Evolutionary conservation across 2,888 invertebrate species (phyloP), one percentile per base, ranked within the genome.

Genomic region (Laspeyria flexula): DNA sequence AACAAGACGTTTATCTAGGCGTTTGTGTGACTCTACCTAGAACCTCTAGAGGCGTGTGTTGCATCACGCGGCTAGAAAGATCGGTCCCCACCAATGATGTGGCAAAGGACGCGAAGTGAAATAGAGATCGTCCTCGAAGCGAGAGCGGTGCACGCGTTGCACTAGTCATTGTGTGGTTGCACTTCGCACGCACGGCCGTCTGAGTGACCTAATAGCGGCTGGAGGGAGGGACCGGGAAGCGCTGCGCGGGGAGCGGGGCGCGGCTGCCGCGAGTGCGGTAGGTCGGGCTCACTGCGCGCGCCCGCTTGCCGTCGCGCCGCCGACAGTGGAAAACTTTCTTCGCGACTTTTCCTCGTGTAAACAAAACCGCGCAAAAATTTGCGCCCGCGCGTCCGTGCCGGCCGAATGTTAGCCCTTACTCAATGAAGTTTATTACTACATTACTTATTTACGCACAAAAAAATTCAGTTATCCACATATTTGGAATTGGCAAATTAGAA

Each of bases 41-140:
- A 85, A 81, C 82, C 83, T 83, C 73, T 62, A 63, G 61, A 58
- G 69, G 71, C 63, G 13, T 35, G 10, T 29, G 79, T 91, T 91
- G 90, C 91, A 86, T 90, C 90, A 91, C 83, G 76, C 81, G 80
- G 88, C 86, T 90, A 90, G 90, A 90, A 90, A 90, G 89, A 90
- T 87, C 90, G 86, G 88, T 89, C 91, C 91, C 91, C 91, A 86
- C 91, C 90, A 90, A 76, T 84, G 85, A 85, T 87, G 87, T 87
- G 85, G 90, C 79, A 88, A 90, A 91, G 91, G 90, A 91, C 91
- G 90, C 85, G 75, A 68, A 90, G 88, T 87, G 90, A 90, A 91
- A 90, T 91, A 91, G 90, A 92, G 91, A 88, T 92, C 90, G 91
- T 92, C 91, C 91, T 92, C 91, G 91, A 89, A 88, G 91, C 91